Evolutionary conservation across 2,113 vertebrate species (phyloP).

Genomic region (Cyprinodon tularosa): DNA sequence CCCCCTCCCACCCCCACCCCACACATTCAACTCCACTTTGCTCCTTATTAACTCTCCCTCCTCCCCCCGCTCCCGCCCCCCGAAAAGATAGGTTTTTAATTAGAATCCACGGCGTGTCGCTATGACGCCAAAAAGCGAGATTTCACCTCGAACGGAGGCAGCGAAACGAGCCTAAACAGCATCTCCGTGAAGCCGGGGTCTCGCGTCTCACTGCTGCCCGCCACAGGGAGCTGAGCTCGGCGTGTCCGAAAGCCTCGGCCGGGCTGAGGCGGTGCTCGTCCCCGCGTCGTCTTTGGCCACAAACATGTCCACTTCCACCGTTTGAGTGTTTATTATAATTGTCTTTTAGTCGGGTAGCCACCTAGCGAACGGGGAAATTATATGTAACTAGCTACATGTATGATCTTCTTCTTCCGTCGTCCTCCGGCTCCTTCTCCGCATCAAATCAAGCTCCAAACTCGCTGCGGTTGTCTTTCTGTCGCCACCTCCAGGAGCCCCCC

Average conservation of each 20-base stretch:
- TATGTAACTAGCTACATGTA: constrained; percentile 75
- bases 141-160: constrained; percentile 61
- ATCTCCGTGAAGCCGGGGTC: constrained; percentile 72
- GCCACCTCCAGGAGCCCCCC: constrained; percentile 31
- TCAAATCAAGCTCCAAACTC: constrained; percentile 48
- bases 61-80: neutral
- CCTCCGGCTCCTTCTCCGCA: constrained; percentile 63
- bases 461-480: constrained; percentile 42
- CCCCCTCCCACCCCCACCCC: constrained; percentile 3
- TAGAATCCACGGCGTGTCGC: constrained; percentile 53
- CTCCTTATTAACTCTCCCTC: constrained; percentile 4
- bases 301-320: constrained; percentile 49
- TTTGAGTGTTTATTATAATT: constrained; percentile 23
- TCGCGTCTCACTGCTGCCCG: constrained; percentile 75
- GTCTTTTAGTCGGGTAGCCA: constrained; percentile 46
- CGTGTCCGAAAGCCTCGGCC: constrained; percentile 64
- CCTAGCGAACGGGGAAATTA: constrained; percentile 47
- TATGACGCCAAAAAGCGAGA: constrained; percentile 28
- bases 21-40: constrained; percentile 51
- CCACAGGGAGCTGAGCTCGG: constrained; percentile 68
- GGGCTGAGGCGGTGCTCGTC: constrained; percentile 58
- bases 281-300: constrained; percentile 56
- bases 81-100: neutral
- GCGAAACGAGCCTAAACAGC: constrained; percentile 52
- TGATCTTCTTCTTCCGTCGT: constrained; percentile 71